Evolutionary conservation across 2,888 invertebrate genomes (phyloP).

Genomic region (Cenopis cana): DNA sequence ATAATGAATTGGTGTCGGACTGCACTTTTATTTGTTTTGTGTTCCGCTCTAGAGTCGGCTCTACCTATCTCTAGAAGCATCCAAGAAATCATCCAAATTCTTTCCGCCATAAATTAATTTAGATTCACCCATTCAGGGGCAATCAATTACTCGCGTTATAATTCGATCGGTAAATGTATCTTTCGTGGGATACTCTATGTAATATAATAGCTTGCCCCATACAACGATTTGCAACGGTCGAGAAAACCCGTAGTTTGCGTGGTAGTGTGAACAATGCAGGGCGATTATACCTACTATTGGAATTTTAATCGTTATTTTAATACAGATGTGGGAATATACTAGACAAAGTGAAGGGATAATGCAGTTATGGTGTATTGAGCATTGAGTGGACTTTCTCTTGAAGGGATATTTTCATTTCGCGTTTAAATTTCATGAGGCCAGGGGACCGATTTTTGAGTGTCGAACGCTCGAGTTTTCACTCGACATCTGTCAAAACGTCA

Average conservation of each 20-base stretch:
- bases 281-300: slow-evolving; percentile 4
- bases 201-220: slow-evolving; percentile 8
- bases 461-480: no score
- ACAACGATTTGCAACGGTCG: slow-evolving; percentile 19
- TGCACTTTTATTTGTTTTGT: no score
- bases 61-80: no score
- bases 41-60: no score
- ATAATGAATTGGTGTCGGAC: no score
- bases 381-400: not conserved
- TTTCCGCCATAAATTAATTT: no score
- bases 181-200: slow-evolving; percentile 19
- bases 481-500: no score
- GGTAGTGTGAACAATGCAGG: slow-evolving; percentile 19
- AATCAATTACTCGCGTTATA: slow-evolving; percentile 26
- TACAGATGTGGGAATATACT: slow-evolving; percentile 12
- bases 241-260: not conserved
- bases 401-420: not conserved
- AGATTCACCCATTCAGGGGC: not conserved
- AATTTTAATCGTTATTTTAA: slow-evolving; percentile 32
- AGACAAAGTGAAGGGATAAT: slow-evolving; percentile 1
- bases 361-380: not conserved
- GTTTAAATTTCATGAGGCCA: not conserved
- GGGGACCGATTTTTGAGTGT: no score
- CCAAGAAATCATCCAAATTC: no score
- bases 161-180: slow-evolving; percentile 21